Evolutionary conservation across 2,797 vertebrate genomes (phyloP).

Genomic region (Sebastes miniatus): DNA sequence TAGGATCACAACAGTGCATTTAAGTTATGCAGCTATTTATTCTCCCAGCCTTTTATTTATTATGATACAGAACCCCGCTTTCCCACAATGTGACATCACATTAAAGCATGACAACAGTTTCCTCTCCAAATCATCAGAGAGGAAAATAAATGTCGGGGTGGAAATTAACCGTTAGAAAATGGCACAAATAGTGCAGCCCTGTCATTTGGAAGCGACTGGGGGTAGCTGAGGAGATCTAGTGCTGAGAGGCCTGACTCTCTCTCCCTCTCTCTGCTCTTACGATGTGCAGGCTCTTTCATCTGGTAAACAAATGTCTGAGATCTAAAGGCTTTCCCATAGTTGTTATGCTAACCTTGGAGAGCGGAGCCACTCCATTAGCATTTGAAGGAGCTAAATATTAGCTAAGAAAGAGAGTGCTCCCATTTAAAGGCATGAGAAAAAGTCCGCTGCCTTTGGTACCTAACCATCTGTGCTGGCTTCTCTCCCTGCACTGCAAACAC

Average conservation of each 20-base stretch:
- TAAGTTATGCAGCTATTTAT: conserved; percentile 40
- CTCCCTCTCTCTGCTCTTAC: conserved; percentile 78
- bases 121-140: conserved; percentile 54
- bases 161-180: conserved; percentile 70
- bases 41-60: conserved; percentile 62
- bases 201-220: conserved; percentile 87
- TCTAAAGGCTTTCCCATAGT: conserved; percentile 98
- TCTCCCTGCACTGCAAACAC: conserved; percentile 81
- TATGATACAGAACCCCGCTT: conserved; percentile 45
- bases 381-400: conserved; percentile 99
- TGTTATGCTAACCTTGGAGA: conserved; percentile 99
- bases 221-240: conserved; percentile 85
- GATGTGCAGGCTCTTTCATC: conserved; percentile 90
- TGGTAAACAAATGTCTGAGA: conserved; percentile 96
- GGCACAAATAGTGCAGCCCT: conserved; percentile 85
- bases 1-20: conserved; percentile 24
- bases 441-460: conserved; percentile 87
- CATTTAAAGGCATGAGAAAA: conserved; percentile 98
- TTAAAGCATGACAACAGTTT: conserved; percentile 51
- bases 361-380: conserved; percentile 96
- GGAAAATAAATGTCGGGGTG: conserved; percentile 47
- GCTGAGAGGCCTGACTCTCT: conserved; percentile 53
- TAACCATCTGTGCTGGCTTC: conserved; percentile 92
- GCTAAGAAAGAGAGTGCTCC: conserved; percentile 93
- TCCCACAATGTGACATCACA: conserved; percentile 40